Percentiles rank a stretch among this genome's conserved stretches.
Conservation (phyloP, 2,113 vertebrate genomes). For the Jacana jacana region DNA sequence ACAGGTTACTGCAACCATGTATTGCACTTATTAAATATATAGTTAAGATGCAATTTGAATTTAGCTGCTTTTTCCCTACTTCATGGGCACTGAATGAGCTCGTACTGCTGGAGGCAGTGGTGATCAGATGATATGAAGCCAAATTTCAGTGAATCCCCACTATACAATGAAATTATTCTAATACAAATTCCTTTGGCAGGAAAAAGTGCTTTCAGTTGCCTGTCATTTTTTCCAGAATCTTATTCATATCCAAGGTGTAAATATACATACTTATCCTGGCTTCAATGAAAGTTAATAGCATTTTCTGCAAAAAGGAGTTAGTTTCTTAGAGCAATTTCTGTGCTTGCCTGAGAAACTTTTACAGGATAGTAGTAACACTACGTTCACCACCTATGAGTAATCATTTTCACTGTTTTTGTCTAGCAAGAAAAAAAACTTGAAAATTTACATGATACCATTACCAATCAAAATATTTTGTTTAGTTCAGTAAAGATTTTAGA, state of each 20-base stretch:
- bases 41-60: background rate
- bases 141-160: background rate
- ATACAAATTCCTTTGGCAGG: background rate
- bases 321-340: background rate
- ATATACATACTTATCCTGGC: background rate
- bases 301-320: background rate
- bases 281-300: background rate
- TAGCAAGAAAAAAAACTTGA: background rate
- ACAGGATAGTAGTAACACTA: constrained; percentile 35
- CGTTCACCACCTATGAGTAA: constrained; percentile 39
- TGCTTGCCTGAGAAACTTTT: background rate
- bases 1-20: background rate
- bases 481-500: background rate
- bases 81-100: background rate
- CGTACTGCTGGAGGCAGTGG: background rate
- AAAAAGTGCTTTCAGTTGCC: background rate
- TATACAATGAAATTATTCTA: background rate
- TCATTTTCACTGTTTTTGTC: constrained; percentile 5
- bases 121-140: background rate
- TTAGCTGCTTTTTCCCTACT: background rate
- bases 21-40: background rate
- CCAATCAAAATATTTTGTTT: constrained; percentile 28
- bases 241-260: background rate
- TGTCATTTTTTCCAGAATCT: background rate
- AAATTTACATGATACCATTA: background rate